Base-by-base conservation (phyloP, 64 coral and sea anemone species). In the Stylophora pistillata region DNA sequence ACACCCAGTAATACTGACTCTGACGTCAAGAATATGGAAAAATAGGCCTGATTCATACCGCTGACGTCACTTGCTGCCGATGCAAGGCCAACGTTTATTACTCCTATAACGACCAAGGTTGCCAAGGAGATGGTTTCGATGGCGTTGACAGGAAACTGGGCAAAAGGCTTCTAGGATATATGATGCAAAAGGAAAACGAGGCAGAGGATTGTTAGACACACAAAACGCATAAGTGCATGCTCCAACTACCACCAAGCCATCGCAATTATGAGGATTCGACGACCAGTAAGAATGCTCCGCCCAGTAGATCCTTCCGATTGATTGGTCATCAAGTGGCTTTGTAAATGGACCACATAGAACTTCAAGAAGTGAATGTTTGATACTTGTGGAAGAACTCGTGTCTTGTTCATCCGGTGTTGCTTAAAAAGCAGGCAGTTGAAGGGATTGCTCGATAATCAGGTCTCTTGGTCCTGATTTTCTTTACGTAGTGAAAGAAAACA, bases 251-350 rank as follows among this genome's bases (percentile, higher is more conserved):
- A 81, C 15, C 47, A 81, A 61, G 70, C 76, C 16, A 89, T 58
- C 53, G 25, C 30, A 41, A 89, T 89, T 63, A 89, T 10, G 47
- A 81, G 47, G 30, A 89, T 81, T 57, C 88, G 77, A 5, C 88
- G 77, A 53, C 88, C 88, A 41, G 73, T 81, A 3, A 89, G 75
- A 72, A 89, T 72, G 47, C 88, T 81, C 34, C 81, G n/a, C 88
- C 88, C 88, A 89, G 77, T 81, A 73, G 32, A 89, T n/a, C 27
- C 58, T 89, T 32, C 87, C 74, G 68, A 5, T 20, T 63, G 57
- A 34, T 32, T 37, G 14, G 55, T 79, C 26, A 1, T 71, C 58
- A 55, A 32, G 18, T 11, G 75, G 60, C 37, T 89, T 56, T 53
- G 30, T 31, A 33, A 89, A 89, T 89, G 87, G 87, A 10, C 75